A percentile compares a stretch with the other conserved stretches of the same genome.
Evolutionary conservation across 2,113 vertebrate genomes (phyloP).

Genomic region (Odontesthes bonariensis): DNA sequence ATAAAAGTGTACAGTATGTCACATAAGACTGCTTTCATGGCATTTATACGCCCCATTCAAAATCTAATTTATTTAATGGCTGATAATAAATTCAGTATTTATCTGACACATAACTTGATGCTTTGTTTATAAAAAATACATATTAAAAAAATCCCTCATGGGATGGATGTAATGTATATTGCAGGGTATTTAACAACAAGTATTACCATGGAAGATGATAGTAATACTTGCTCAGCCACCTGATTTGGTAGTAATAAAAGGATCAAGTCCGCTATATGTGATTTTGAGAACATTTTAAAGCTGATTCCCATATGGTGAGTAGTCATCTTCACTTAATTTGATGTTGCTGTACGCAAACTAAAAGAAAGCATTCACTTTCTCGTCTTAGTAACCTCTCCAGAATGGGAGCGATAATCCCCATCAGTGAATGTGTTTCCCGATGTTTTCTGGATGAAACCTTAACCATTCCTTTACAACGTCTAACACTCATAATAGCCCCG

Average conservation of each 20-base stretch:
- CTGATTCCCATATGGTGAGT: background rate
- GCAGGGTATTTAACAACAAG: no score
- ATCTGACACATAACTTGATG: no score
- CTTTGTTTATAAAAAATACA: no score
- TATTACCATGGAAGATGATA: no score
- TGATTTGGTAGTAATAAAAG: background rate
- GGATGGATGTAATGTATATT: no score
- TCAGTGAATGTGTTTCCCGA: slow-evolving; percentile 63
- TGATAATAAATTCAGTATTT: no score
- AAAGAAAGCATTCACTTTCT: slow-evolving; percentile 23
- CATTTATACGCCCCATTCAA: no score
- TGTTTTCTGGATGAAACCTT: slow-evolving; percentile 29
- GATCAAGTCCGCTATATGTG: background rate
- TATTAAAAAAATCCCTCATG: no score
- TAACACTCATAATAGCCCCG: slow-evolving; percentile 24
- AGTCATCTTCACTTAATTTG: background rate
- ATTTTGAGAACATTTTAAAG: background rate
- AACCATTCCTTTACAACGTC: background rate
- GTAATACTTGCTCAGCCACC: no score
- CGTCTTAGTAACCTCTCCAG: slow-evolving; percentile 55
- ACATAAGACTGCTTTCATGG: background rate
- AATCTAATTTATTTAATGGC: no score
- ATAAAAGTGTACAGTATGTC: background rate
- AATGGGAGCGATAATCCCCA: slow-evolving; percentile 48
- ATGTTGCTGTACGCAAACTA: slow-evolving; percentile 17